Conservation (phyloP, 2,888 invertebrate species). For the Drosophila percnosoma region DNA sequence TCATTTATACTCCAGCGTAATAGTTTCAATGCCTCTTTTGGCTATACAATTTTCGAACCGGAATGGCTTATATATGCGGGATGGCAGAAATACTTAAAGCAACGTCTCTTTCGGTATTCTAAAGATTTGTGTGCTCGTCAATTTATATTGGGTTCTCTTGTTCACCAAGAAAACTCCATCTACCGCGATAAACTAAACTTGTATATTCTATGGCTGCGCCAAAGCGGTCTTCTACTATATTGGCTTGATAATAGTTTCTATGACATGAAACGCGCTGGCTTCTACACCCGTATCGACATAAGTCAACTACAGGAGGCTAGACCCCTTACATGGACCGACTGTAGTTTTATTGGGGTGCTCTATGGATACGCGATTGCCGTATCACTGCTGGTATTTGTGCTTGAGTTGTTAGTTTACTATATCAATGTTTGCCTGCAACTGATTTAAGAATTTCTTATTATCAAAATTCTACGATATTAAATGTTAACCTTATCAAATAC, state of each 20-base stretch:
- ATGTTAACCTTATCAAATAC: too few relatives aligned
- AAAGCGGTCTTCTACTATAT: slow-evolving; percentile 29
- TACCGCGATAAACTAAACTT: slow-evolving; percentile 19
- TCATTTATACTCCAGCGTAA: slow-evolving; percentile 21
- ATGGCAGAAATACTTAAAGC: slow-evolving; percentile 40
- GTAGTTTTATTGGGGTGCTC: slow-evolving; percentile 20
- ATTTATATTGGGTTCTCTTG: not conserved
- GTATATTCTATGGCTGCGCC: slow-evolving; percentile 13
- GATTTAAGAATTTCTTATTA: slow-evolving; percentile 3
- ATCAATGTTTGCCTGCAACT: slow-evolving; percentile 33
- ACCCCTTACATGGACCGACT: slow-evolving; percentile 33
- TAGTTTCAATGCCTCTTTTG: slow-evolving; percentile 41
- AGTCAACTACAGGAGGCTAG: not conserved
- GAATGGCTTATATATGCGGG: slow-evolving; percentile 34
- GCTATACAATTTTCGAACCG: slow-evolving; percentile 39
- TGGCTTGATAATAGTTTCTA: slow-evolving; percentile 17
- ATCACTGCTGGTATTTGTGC: slow-evolving; percentile 20
- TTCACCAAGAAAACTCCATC: slow-evolving; percentile 34
- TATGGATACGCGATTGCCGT: slow-evolving; percentile 16
- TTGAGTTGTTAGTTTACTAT: slow-evolving; percentile 42
- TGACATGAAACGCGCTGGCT: slow-evolving; percentile 30
- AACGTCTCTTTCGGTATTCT: slow-evolving; percentile 54
- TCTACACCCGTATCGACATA: slow-evolving; percentile 19
- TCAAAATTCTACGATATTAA: too few relatives aligned
- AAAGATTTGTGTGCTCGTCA: slow-evolving; percentile 33